Evolutionary conservation across 2,888 invertebrate genomes (phyloP), one percentile per base, ranked within the genome.

Genomic region (Muscina levida): DNA sequence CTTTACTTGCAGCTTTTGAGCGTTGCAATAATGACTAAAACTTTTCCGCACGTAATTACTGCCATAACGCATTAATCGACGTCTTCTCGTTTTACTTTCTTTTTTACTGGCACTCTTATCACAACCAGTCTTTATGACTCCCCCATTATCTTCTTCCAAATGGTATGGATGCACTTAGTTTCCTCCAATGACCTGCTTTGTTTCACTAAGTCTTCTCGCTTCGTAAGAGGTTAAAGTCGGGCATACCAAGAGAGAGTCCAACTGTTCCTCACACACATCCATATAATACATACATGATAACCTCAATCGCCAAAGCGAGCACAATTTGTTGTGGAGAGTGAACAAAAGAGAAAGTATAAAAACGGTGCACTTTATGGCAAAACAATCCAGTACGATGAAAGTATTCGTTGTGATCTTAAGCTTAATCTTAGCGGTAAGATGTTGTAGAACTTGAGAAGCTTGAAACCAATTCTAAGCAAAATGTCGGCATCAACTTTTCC

Each of bases 301-400:
- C 46, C 56, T 57, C 17, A 19, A 37, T 22, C 67, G 15, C 37
- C 1, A 56, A 1, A 59, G 2, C 19, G 46, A 68, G 39, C 2
- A 42, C 51, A 39, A 70, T 42, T n/a, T 24, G 24, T 15, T 44
- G 24, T 56, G 10, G n/a, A 57, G 17, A 57, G 1, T 24, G 53
- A n/a, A 31, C 31, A 37, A 48, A 77, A 17, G 67, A 11, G 71
- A 72, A 67, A 26, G 68, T 82, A 82, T 82, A 83, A 80, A 84
- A 84, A 75, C 79, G 77, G 46, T 42, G 66, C 44, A 8, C 46
- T 26, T 22, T 51, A 46, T 46, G 46, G 53, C 42, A 39, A 37
- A 48, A 15, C 13, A 3, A n/a, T 73, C 51, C 83, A 83, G 83
- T 84, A 76, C 62, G 62, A 86, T 86, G 86, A 85, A 86, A 82